Evolutionary conservation across 1,140 invertebrate genomes (phyloP), one percentile per base, ranked within the genome.

Genomic region (Trachelipus rathkii): DNA sequence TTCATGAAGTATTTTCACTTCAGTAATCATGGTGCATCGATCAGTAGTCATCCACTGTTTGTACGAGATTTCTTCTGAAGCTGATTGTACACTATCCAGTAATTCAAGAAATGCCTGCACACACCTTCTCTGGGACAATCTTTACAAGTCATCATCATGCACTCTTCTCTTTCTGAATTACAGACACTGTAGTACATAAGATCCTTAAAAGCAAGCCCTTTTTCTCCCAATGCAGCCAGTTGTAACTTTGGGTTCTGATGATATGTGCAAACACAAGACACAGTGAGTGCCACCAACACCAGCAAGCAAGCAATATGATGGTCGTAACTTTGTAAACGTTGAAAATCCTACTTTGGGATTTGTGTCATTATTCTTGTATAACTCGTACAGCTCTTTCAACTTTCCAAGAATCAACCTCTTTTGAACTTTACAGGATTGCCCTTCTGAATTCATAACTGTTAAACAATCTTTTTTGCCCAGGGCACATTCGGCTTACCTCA

Each of bases 341-440:
- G 68, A 70, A 70, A 70, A 70, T 70, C 23, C 68, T 15, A 70
- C 23, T 70, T 70, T 70, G 15, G 68, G 68, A 24, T 70, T 70
- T 21, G 10, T 70, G 11, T 10, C 53, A 60, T 60, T 21, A 60
- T 60, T 60, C 19, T 60, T 60, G 53, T 60, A 60, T 60, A 60
- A 21, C 21, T 70, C 15, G 24, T 15, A 10, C 11, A 70, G 19
- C 68, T 70, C 68, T 70, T 33, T 70, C 50, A 60, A 19, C 2
- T 60, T 60, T 8, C 50, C 50, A 60, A 60, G 50, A 13, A 60
- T 19, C 50, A 70, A 21, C 21, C 24, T 21, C 68, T 70, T 70
- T 70, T 70, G 68, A 33, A 33, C 33, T 60, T n/a, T 21, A 4
- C 19, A n/a, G 1, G 53, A n/a, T 60, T 15, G 53, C 10, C 68